A percentile compares a stretch with the other conserved stretches of the same genome.
Evolutionary conservation across 2,113 vertebrate genomes (phyloP).

Genomic region (Myotis brandtii): DNA sequence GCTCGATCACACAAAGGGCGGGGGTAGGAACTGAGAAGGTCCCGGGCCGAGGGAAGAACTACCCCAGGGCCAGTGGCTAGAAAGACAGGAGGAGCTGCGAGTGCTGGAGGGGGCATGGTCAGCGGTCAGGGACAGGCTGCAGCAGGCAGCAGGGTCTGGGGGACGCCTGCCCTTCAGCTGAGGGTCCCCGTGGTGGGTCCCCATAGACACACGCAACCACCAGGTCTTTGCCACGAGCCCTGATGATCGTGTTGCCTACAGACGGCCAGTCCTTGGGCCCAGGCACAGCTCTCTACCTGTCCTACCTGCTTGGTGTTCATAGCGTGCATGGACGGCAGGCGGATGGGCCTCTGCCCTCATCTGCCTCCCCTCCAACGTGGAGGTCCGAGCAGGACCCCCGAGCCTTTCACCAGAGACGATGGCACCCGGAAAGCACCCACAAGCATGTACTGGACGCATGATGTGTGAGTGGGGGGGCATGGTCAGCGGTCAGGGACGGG

Average conservation of each 20-base stretch:
- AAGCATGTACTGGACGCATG: fast-evolving
- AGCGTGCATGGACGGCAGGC: fast-evolving
- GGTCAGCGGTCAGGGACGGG: background rate
- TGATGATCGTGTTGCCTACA: no score
- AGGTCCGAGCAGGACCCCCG: fast-evolving
- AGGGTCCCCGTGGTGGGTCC: fast-evolving
- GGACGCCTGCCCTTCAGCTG: background rate
- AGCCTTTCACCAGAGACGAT: background rate
- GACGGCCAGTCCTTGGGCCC: background rate
- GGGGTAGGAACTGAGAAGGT: background rate
- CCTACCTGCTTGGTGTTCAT: background rate
- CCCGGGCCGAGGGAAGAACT: no score
- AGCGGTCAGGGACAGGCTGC: background rate
- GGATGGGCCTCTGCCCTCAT: fast-evolving
- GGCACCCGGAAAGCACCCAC: fast-evolving
- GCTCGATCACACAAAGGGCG: no score
- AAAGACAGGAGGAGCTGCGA: no score
- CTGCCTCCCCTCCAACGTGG: background rate
- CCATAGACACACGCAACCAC: no score
- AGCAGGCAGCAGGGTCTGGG: background rate
- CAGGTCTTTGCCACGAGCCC: background rate
- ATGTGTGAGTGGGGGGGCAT: fast-evolving
- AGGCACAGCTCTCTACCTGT: background rate
- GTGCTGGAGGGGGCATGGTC: fast-evolving
- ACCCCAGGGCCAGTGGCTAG: background rate